These are phyloP conservation scores for Chelonia mydas DNA, from an alignment of 2,797 vertebrate species.

Conservation along the genomic window DNA sequence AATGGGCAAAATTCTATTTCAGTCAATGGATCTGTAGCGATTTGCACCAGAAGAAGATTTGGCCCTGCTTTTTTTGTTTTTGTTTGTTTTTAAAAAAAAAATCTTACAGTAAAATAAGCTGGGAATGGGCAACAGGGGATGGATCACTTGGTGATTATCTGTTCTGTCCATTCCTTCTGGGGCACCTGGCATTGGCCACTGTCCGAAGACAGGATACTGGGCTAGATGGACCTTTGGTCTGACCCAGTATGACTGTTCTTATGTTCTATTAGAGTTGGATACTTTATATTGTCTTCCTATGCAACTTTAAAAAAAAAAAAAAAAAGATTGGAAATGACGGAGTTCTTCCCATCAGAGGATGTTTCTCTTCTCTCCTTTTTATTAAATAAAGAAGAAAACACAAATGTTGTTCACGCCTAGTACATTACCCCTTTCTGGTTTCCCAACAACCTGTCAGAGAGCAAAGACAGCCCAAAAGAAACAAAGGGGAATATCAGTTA, in stretches of 20 bases:
- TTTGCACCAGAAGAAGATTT: background rate
- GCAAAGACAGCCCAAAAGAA: background rate
- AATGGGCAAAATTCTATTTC: background rate
- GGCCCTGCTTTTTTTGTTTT: background rate
- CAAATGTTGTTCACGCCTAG: background rate
- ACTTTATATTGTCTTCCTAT: background rate
- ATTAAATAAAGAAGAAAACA: background rate
- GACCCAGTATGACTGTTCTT: too few species aligned
- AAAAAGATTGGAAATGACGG: background rate
- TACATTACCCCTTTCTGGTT: background rate
- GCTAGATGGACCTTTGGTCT: too few species aligned
- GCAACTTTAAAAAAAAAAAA: background rate
- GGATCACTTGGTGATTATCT: too few species aligned
- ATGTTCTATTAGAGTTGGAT: background rate
- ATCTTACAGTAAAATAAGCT: background rate
- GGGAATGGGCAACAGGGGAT: too few species aligned
- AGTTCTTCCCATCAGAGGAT: background rate
- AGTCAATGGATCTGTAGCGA: background rate
- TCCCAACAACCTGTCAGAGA: background rate
- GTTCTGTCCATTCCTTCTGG: too few species aligned
- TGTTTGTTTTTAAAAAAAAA: background rate
- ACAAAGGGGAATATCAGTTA: background rate
- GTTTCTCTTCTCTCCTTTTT: background rate
- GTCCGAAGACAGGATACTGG: too few species aligned
- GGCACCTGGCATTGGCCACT: too few species aligned